A percentile compares a stretch with the other conserved stretches of the same genome.
phyloP scores from a whole-genome alignment of 2,888 invertebrate species.

The Eudemis profundana region DNA sequence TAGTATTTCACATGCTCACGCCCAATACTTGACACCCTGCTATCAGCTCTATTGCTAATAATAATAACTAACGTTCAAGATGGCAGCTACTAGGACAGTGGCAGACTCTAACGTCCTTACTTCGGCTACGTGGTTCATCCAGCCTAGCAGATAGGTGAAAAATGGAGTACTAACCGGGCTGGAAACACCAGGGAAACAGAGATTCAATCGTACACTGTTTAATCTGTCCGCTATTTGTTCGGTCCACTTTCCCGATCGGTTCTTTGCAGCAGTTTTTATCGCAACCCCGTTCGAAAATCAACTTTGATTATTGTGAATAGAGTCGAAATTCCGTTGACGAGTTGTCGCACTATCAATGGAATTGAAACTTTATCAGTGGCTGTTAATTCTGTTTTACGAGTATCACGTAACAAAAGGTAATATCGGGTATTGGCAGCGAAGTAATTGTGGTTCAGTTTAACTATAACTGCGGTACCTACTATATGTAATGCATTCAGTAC shows the following conservation, averaged over 20 bases:
- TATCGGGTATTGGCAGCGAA: background rate
- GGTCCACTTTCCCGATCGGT: constrained; percentile 3
- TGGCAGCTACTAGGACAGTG: too few species aligned
- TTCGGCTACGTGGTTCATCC: too few species aligned
- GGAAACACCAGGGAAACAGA: constrained; percentile 12
- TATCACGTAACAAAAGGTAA: background rate
- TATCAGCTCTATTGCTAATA: too few species aligned
- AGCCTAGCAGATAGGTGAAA: too few species aligned
- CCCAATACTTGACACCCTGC: too few species aligned
- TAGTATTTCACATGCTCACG: too few species aligned
- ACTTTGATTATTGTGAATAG: background rate
- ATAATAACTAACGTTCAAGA: too few species aligned
- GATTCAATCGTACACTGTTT: constrained; percentile 23
- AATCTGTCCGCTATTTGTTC: constrained; percentile 24
- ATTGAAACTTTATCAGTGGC: constrained; percentile 23
- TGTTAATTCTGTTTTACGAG: constrained; percentile 15
- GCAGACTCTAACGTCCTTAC: too few species aligned
- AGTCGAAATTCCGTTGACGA: background rate
- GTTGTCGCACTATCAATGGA: background rate
- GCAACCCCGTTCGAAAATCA: background rate
- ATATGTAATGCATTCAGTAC: too few species aligned
- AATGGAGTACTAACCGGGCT: background rate
- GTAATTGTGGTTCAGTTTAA: constrained; percentile 2
- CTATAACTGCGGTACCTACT: background rate
- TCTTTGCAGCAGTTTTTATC: constrained; percentile 1